Evolutionary conservation across 2,888 invertebrate species (phyloP), one percentile per base, ranked within the genome.

Genomic region (Leptopilina myrica): DNA sequence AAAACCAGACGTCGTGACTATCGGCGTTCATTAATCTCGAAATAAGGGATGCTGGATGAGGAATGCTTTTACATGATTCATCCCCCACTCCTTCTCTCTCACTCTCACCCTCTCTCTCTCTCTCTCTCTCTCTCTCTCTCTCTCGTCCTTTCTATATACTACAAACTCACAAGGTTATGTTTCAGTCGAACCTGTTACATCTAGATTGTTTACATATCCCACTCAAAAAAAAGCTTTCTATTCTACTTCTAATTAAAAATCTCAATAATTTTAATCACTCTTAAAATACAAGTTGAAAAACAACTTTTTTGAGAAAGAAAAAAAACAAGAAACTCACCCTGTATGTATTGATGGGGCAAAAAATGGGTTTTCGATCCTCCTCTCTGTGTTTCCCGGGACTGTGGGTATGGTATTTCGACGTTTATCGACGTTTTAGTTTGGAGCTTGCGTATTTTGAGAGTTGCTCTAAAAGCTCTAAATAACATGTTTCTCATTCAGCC

Each of bases 371-470:
- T 73, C 8, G 73, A 73, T 56, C 73, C 46, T 67, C 15, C 67
- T 73, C 20, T 73, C 73, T 33, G 73, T 73, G 69, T 79, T 79
- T 79, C 77, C 81, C 79, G 80, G 80, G 79, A 80, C 76, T 76
- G 76, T 43, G 66, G 77, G 77, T 62, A 69, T 59, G 77, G 80
- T 62, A 77, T 76, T 79, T 79, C 56, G 69, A 59, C 87, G 86
- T 86, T 89, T 90, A 91, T 91, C 89, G 90, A 90, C 90, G 89
- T 91, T 90, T 89, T 88, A 87, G 84, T 76, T 80, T 79, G 89
- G 43, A 86, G 89, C 78, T 85, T 90, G 90, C 90, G 90, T 89
- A 83, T 78, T 88, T 53, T 79, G 64, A 76, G 87, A 89, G 88
- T 87, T 90, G 89, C 90, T 87, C 90, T 69, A 80, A 78, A 81